Base-by-base conservation (phyloP, 2,113 vertebrate genomes). In the cat (Felis catus) region DNA sequence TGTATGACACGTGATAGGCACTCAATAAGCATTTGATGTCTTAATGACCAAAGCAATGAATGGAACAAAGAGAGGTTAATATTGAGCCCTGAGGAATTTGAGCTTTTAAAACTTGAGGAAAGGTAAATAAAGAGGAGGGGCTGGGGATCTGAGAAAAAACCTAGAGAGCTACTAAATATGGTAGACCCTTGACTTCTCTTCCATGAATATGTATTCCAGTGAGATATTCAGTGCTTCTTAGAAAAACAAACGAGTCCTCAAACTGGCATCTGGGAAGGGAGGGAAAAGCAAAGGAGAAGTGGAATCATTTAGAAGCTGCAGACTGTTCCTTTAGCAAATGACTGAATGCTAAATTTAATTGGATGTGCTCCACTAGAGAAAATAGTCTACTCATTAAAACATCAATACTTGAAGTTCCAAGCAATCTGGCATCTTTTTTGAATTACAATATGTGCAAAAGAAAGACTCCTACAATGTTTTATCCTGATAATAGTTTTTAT, bases 311-410 rank as follows among this genome's bases (percentile, higher is more conserved):
- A 96, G 94, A 98, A 98, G 94, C 95, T 98, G 66, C 94, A 98
- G 96, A 97, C 94, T 98, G 95, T 98, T 98, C 97, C 88, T 98
- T 98, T 98, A 97, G 97, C 84, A 98, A 97, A 97, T 98, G 98
- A 95, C 93, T 97, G 95, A 97, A 97, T 98, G 95, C 94, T 98
- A 98, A 97, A 81, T 98, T 98, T 98, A 98, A 99, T 98, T 99
- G 98, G 97, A 98, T 98, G 98, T 98, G 96, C 98, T 98, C 97
- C 97, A 98, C 95, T 98, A 98, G 98, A 98, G 98, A 98, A 99
- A 98, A 98, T 94, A 98, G 97, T 94, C 73, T 96, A 94, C 90
- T 98, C 98, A 98, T 99, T 99, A 98, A 98, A 99, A 98, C 97
- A 98, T 98, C 98, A 98, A 97, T 98, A 98, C 93, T 97, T 96